A percentile compares a stretch with the other conserved stretches of the same genome.
Conservation (phyloP, 2,888 invertebrate genomes). For the Liodrosophila aerea region DNA sequence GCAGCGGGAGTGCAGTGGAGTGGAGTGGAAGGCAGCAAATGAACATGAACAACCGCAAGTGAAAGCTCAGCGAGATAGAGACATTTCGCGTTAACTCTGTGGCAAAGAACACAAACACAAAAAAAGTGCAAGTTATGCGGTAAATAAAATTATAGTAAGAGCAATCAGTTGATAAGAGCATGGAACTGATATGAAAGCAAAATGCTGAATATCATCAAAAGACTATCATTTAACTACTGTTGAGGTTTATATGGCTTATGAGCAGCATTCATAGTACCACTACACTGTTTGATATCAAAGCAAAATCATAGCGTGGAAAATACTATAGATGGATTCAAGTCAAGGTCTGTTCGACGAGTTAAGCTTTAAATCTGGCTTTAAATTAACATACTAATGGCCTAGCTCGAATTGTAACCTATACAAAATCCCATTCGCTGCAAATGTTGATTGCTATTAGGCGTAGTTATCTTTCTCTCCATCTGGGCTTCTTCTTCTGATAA, state of each 20-base stretch:
- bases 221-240: background rate
- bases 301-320: too few relatives aligned
- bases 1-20: background rate
- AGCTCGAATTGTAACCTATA: slow-evolving; percentile 17
- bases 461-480: too few relatives aligned
- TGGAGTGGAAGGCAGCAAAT: slow-evolving; percentile 16
- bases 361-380: too few relatives aligned
- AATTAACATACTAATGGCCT: too few relatives aligned
- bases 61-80: slow-evolving; percentile 39
- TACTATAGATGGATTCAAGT: too few relatives aligned
- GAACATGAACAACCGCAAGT: slow-evolving; percentile 36
- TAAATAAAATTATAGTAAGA: slow-evolving; percentile 15
- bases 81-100: slow-evolving; percentile 6
- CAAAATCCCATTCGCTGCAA: slow-evolving; percentile 17
- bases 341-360: too few relatives aligned
- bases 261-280: background rate
- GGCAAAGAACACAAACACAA: background rate
- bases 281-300: too few relatives aligned
- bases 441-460: too few relatives aligned
- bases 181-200: too few relatives aligned
- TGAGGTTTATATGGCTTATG: background rate
- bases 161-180: too few relatives aligned
- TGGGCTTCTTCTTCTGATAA: background rate
- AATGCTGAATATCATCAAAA: too few relatives aligned
- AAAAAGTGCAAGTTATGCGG: slow-evolving; percentile 35